These are phyloP conservation scores for Euwallacea fornicatus DNA, from an alignment of 1,140 invertebrate genomes.

Conservation along the genomic window DNA sequence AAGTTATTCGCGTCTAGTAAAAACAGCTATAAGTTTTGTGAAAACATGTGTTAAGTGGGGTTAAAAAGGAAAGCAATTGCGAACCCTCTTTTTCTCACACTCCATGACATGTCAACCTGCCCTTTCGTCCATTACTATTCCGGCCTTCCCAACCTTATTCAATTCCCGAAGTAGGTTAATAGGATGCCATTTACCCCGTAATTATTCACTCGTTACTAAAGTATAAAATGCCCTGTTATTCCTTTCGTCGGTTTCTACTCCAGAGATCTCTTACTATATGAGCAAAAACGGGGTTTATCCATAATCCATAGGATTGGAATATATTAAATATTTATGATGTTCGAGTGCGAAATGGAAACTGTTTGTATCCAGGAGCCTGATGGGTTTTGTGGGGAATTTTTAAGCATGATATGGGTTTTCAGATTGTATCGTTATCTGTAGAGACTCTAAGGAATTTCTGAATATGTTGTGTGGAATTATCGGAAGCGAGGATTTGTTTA, in stretches of 20 bases:
- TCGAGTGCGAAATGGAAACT: slow-evolving; percentile 17
- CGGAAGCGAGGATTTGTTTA: too few relatives aligned
- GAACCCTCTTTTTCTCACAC: neutral
- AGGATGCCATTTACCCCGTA: neutral
- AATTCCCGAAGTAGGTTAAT: slow-evolving; percentile 1
- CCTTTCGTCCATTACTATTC: neutral
- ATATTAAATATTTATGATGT: slow-evolving; percentile 25
- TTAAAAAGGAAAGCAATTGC: neutral
- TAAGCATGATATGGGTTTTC: too few relatives aligned
- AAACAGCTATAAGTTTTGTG: neutral
- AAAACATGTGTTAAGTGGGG: neutral
- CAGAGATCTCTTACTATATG: neutral
- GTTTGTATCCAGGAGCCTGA: slow-evolving; percentile 12
- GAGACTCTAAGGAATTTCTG: too few relatives aligned
- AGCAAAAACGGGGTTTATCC: slow-evolving; percentile 14
- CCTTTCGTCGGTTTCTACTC: neutral
- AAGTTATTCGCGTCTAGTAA: neutral
- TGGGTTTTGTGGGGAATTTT: neutral
- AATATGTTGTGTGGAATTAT: too few relatives aligned
- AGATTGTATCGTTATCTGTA: too few relatives aligned
- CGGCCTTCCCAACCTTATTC: neutral
- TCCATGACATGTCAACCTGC: neutral
- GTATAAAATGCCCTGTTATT: neutral
- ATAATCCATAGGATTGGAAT: slow-evolving; percentile 25
- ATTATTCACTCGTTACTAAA: neutral